Conservation (phyloP, 30 jellyfish, hydroid and myxozoan species). For the Sanderia malayensis region DNA sequence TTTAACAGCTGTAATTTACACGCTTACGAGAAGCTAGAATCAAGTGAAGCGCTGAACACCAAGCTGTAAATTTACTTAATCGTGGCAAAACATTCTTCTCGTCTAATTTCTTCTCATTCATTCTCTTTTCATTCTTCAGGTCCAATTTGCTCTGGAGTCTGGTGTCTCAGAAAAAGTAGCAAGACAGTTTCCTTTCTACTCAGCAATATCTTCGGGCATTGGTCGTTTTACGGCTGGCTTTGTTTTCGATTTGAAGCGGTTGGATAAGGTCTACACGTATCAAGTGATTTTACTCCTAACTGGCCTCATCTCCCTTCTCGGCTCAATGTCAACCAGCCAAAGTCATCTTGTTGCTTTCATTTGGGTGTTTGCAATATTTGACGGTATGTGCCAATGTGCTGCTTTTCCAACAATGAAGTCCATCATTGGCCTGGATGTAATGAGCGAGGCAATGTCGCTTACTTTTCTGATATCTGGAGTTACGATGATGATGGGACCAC, state of each 20-base stretch:
- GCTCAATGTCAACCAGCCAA: constrained; percentile 27
- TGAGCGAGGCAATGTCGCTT: constrained; percentile 30
- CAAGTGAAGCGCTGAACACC: neutral
- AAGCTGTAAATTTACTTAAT: neutral
- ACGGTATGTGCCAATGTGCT: constrained; percentile 27
- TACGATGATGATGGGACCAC: constrained; percentile 43
- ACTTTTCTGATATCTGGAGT: constrained; percentile 8
- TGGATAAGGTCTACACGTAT: constrained; percentile 5
- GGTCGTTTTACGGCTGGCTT: constrained; percentile 47
- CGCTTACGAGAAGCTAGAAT: neutral
- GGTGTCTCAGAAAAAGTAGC: constrained; percentile 38
- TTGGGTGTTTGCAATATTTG: constrained; percentile 26
- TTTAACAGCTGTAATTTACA: too few relatives aligned
- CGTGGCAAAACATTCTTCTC: neutral
- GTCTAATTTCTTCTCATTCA: too few relatives aligned
- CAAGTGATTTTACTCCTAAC: constrained; percentile 14
- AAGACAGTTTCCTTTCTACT: constrained; percentile 39
- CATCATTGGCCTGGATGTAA: neutral
- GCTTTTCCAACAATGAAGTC: constrained; percentile 10
- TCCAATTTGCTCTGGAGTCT: constrained; percentile 40
- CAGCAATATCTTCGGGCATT: constrained; percentile 16
- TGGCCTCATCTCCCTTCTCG: constrained; percentile 38
- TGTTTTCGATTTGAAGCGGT: constrained; percentile 17
- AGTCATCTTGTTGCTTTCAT: constrained; percentile 35
- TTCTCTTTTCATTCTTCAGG: constrained; percentile 14